Conservation (phyloP, 2,113 vertebrate genomes). For the Gobiocypris rarus region DNA sequence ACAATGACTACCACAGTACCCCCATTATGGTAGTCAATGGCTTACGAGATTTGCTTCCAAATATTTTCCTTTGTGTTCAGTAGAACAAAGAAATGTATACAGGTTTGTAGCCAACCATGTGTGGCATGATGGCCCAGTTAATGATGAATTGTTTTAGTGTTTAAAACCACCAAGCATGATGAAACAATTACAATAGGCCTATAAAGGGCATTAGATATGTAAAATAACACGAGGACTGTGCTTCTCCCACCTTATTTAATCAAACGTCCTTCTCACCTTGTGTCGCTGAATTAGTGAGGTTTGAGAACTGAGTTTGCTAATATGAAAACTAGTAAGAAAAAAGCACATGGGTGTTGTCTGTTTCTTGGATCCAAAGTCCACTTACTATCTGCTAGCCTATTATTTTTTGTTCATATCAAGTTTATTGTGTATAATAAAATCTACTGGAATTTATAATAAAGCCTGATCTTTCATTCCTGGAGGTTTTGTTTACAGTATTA, state of each 20-base stretch:
- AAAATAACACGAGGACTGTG: background rate
- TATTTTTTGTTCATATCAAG: slow-evolving; percentile 13
- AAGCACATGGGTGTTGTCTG: slow-evolving; percentile 27
- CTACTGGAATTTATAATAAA: background rate
- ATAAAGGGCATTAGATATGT: background rate
- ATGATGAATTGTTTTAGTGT: background rate
- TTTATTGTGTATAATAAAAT: slow-evolving; percentile 11
- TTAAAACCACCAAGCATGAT: background rate
- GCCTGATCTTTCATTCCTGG: background rate
- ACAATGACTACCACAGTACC: too few relatives aligned
- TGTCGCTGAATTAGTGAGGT: slow-evolving; percentile 22
- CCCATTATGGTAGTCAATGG: too few relatives aligned
- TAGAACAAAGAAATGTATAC: too few relatives aligned
- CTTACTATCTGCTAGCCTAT: slow-evolving; percentile 1
- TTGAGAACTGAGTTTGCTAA: slow-evolving; percentile 8
- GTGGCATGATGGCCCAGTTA: background rate
- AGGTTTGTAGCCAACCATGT: background rate
- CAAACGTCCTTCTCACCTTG: slow-evolving; percentile 37
- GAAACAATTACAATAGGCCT: background rate
- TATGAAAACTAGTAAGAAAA: background rate
- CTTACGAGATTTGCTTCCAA: too few relatives aligned
- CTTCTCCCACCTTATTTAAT: background rate
- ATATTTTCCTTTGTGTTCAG: too few relatives aligned
- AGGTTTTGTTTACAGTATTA: slow-evolving; percentile 3
- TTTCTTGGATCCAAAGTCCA: slow-evolving; percentile 29